A percentile compares a stretch with the other conserved stretches of the same genome.
Conservation (phyloP, 2,888 invertebrate genomes). For the Biston stratarius region DNA sequence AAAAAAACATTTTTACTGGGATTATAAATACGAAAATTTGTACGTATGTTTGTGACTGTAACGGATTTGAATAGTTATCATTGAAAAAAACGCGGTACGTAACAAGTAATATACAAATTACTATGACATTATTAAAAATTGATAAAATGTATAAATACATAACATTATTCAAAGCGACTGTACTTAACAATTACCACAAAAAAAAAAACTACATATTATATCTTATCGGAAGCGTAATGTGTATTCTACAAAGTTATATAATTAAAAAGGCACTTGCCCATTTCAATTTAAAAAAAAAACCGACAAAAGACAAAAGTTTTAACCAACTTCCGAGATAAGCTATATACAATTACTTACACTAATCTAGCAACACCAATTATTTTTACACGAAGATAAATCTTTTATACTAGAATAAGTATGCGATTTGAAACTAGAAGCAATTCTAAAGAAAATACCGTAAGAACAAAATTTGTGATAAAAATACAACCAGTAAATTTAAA, state of each 20-base stretch:
- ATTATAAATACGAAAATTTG: too few species aligned
- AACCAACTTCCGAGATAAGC: not conserved
- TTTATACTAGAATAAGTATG: conserved; percentile 14
- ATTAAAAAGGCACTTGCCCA: conserved; percentile 1
- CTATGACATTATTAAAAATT: too few species aligned
- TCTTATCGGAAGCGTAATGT: not conserved
- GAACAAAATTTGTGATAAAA: not conserved
- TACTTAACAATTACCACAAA: too few species aligned
- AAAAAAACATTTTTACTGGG: too few species aligned
- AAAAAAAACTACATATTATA: not conserved
- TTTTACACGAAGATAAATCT: conserved; percentile 32
- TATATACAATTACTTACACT: conserved; percentile 23
- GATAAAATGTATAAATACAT: too few species aligned
- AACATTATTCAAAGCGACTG: too few species aligned
- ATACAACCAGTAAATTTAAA: not conserved
- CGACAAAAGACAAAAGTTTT: conserved; percentile 4
- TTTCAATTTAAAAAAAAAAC: conserved; percentile 1
- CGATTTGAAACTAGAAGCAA: conserved; percentile 11
- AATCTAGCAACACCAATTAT: conserved; percentile 50
- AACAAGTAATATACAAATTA: too few species aligned
- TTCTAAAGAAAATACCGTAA: not conserved
- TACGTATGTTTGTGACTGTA: too few species aligned
- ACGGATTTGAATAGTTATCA: too few species aligned
- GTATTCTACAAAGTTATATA: not conserved
- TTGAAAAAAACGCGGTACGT: too few species aligned